phyloP scores from a whole-genome alignment of 1,140 invertebrate species.

The Probaryconus sp. region DNA sequence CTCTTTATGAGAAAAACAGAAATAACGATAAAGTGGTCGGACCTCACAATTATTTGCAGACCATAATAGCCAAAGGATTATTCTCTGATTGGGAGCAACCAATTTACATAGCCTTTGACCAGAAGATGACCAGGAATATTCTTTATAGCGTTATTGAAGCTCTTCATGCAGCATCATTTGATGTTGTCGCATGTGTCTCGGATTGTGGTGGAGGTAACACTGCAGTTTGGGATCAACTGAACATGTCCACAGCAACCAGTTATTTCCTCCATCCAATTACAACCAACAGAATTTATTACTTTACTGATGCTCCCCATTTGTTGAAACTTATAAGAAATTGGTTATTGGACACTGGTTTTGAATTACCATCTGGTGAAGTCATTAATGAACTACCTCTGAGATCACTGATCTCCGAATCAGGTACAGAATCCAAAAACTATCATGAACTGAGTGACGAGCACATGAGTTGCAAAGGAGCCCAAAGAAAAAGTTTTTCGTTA shows the following conservation, averaged over 20 bases:
- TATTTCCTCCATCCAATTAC: slow-evolving; percentile 54
- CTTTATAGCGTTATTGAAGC: slow-evolving; percentile 58
- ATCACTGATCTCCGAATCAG: background rate
- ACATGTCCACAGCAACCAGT: slow-evolving; percentile 33
- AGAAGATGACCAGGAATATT: slow-evolving; percentile 64
- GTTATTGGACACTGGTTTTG: slow-evolving; percentile 63
- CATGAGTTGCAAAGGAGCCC: background rate
- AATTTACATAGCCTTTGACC: slow-evolving; percentile 69
- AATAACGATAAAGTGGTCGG: slow-evolving; percentile 68
- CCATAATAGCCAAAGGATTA: slow-evolving; percentile 65
- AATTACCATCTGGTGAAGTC: slow-evolving; percentile 3
- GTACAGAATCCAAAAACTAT: background rate
- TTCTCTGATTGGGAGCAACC: slow-evolving; percentile 71
- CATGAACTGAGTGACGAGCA: slow-evolving; percentile 5
- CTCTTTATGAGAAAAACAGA: slow-evolving; percentile 67
- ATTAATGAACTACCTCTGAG: slow-evolving; percentile 4
- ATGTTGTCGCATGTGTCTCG: slow-evolving; percentile 66
- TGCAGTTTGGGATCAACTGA: slow-evolving; percentile 66
- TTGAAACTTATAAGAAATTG: slow-evolving; percentile 64
- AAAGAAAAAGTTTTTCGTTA: background rate
- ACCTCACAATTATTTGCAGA: slow-evolving; percentile 67
- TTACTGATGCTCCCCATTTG: slow-evolving; percentile 63
- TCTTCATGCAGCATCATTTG: slow-evolving; percentile 60
- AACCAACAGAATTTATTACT: slow-evolving; percentile 44
- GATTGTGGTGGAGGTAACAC: slow-evolving; percentile 65